Conservation (phyloP, 1,140 invertebrate species). For the Papilio glaucus region DNA sequence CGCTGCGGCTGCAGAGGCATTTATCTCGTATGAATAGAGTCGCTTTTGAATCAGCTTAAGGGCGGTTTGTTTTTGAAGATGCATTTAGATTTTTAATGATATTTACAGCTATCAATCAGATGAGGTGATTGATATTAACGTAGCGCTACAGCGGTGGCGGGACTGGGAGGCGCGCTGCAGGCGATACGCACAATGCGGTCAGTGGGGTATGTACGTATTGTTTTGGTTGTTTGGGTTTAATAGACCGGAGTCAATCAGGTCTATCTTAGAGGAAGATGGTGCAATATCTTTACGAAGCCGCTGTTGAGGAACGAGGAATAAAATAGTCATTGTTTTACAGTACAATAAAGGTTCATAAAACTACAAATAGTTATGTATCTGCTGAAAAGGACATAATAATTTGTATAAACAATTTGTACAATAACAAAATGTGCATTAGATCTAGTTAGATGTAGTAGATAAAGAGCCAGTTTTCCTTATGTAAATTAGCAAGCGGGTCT, state of each 20-base stretch:
- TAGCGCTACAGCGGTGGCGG: slow-evolving; percentile 73
- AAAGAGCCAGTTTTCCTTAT: neutral
- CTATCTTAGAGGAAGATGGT: no score
- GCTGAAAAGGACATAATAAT: no score
- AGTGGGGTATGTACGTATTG: slow-evolving; percentile 40
- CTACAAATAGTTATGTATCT: no score
- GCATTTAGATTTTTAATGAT: slow-evolving; percentile 47
- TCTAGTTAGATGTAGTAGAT: neutral
- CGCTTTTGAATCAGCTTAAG: slow-evolving; percentile 4
- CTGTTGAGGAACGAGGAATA: no score
- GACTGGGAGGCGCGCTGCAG: slow-evolving; percentile 50
- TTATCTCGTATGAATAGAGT: neutral
- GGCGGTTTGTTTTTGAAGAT: neutral
- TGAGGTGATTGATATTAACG: slow-evolving; percentile 53
- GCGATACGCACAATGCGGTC: slow-evolving; percentile 62
- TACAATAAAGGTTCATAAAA: no score
- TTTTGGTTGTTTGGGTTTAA: slow-evolving; percentile 46
- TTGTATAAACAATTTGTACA: no score
- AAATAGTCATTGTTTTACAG: no score
- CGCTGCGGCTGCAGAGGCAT: neutral
- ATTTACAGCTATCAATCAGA: slow-evolving; percentile 55
- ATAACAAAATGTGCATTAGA: neutral
- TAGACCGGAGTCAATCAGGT: no score
- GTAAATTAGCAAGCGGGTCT: neutral
- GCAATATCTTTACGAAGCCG: no score